phyloP scores from a whole-genome alignment of 2,113 vertebrate genomes.

The Paramormyrops kingsleyae region DNA sequence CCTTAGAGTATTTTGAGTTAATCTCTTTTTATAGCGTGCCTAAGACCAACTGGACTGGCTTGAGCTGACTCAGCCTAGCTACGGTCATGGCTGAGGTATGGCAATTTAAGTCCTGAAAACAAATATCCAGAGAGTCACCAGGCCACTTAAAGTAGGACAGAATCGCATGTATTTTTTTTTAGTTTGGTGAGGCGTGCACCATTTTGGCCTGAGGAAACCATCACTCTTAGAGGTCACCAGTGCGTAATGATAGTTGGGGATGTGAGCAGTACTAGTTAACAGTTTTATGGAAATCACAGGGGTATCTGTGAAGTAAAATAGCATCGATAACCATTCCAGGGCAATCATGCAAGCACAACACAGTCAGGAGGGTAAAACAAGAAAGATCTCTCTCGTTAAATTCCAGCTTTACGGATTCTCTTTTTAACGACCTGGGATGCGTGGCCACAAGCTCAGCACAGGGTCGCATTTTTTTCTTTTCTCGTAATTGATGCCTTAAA shows the following conservation, averaged over 20 bases:
- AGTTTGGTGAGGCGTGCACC: background rate
- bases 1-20: background rate
- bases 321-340: background rate
- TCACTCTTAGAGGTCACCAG: conserved; percentile 7
- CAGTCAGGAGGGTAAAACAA: background rate
- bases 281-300: background rate
- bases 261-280: background rate
- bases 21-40: background rate
- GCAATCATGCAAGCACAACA: background rate
- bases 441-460: background rate
- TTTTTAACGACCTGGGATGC: background rate
- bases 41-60: background rate
- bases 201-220: background rate
- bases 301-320: background rate
- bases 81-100: background rate
- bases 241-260: background rate
- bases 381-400: background rate
- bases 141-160: conserved; percentile 2
- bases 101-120: background rate
- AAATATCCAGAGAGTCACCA: background rate
- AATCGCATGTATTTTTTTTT: background rate
- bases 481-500: background rate
- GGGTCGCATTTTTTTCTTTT: background rate
- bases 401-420: background rate
- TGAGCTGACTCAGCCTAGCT: background rate